phyloP scores from a whole-genome alignment of 1,140 invertebrate genomes.

The Asbolus verrucosus region DNA sequence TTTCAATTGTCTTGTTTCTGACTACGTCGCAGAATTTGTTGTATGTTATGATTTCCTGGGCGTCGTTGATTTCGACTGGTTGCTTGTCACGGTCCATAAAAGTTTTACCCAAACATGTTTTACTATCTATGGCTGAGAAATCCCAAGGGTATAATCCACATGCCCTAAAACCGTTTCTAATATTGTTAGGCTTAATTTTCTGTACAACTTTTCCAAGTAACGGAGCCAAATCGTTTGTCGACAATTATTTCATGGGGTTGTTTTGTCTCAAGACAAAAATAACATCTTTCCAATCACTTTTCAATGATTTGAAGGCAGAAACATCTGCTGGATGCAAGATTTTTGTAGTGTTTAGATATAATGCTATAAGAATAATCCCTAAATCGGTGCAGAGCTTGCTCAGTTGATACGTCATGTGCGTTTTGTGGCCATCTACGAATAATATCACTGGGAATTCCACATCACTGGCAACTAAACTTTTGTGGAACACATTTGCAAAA shows the following conservation, averaged over 20 bases:
- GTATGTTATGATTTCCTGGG: neutral
- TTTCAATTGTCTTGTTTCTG: neutral
- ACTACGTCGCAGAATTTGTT: neutral
- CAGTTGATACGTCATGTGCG: conserved; percentile 56
- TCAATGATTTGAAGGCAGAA: conserved; percentile 59
- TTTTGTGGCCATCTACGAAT: conserved; percentile 64
- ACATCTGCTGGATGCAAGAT: conserved; percentile 64
- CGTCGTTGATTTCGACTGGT: conserved; percentile 3
- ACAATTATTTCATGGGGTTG: neutral
- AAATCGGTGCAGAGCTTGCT: conserved; percentile 59
- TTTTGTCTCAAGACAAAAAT: neutral
- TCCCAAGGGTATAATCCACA: neutral
- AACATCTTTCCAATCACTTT: conserved; percentile 57
- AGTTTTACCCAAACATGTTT: conserved; percentile 5
- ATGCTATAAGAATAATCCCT: conserved; percentile 59
- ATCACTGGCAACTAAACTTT: conserved; percentile 54
- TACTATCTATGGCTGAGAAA: neutral
- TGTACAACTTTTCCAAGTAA: neutral
- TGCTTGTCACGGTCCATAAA: neutral
- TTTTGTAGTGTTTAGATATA: conserved; percentile 63
- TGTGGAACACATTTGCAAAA: conserved; percentile 60
- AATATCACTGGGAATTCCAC: conserved; percentile 63
- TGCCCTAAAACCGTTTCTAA: conserved; percentile 7
- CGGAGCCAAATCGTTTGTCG: neutral
- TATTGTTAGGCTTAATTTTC: conserved; percentile 1